Base-by-base conservation (phyloP, 2,797 vertebrate genomes). In the Helicolenus hilgendorfi region DNA sequence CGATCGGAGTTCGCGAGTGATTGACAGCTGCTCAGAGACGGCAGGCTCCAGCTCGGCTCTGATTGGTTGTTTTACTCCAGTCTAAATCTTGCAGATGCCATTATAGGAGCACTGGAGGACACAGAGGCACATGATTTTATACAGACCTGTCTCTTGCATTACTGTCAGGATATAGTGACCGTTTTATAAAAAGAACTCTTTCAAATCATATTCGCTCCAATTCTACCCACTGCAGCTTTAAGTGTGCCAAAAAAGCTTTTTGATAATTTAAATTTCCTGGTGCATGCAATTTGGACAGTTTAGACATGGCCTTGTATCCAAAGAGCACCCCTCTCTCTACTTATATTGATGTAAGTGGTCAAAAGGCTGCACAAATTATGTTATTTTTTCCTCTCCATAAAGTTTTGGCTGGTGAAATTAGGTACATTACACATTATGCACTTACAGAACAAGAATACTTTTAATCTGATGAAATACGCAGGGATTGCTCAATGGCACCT, bases 181-280 rank as follows among this genome's bases (percentile, higher is more conserved):
- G 6, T 45, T 45, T 45, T 45, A 3, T 18, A 49, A 49, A 49
- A 18, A 49, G 20, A 49, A 49, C 45, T 49, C 7, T 20, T 49
- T 49, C 15, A 20, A 49, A 49, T 20, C 15, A 49, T 18, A 49
- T 20, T 49, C 15, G 0, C 45, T 49, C 45, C 45, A 49, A 18
- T 20, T 49, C 18, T 49, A 49, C 45, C 45, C 7, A 49, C 45
- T 49, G 45, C 45, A 20, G 45, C 45, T 79, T 78, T 11, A 72
- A 76, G 62, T 11, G 5, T 38, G 35, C 53, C 36, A 74, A 73
- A 79, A 79, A 33, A 69, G 24, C 22, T 76, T 83, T 73, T 53
- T 4, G 26, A 41, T 63, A 29, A 31, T 77, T 20, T 13, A 20
- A 8, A 53, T 65, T 20, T 22, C 10, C 14, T 27, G 7, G 18